phyloP scores from a whole-genome alignment of 2,113 vertebrate species.

The Hemiprocne comata region DNA sequence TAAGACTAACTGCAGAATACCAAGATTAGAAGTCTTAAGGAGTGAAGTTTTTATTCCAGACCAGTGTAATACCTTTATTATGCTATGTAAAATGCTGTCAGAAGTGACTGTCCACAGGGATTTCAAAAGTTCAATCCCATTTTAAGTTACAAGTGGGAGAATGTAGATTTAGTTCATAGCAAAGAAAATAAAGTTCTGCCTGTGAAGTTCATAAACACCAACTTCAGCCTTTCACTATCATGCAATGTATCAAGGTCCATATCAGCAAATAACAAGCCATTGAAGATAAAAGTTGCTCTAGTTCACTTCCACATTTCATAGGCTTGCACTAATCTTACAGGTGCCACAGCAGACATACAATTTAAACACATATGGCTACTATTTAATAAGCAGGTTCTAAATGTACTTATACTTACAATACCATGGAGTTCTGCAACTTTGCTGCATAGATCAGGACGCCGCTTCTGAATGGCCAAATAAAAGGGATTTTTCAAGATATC shows the following conservation, averaged over 20 bases:
- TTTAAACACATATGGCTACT: background rate
- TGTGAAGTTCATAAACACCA: background rate
- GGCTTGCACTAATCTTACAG: background rate
- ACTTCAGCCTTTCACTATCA: background rate
- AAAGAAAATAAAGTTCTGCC: background rate
- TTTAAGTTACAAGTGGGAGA: background rate
- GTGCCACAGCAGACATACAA: background rate
- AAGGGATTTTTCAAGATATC: conserved; percentile 95
- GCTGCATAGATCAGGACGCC: conserved; percentile 86
- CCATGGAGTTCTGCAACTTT: conserved; percentile 89
- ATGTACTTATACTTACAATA: conserved; percentile 80
- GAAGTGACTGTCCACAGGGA: background rate
- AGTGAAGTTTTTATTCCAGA: background rate
- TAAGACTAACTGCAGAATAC: background rate
- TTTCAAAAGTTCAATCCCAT: background rate
- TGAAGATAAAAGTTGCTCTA: background rate
- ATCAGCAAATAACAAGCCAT: background rate
- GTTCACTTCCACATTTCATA: background rate
- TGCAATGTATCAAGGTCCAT: background rate
- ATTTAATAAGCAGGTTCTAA: background rate
- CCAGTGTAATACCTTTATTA: background rate
- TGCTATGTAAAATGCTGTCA: background rate
- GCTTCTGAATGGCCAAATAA: conserved; percentile 91
- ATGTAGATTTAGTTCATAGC: background rate
- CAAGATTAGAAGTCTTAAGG: background rate